Evolutionary conservation across 1,140 invertebrate genomes (phyloP), one percentile per base, ranked within the genome.

Genomic region (Eubasilissa regina): DNA sequence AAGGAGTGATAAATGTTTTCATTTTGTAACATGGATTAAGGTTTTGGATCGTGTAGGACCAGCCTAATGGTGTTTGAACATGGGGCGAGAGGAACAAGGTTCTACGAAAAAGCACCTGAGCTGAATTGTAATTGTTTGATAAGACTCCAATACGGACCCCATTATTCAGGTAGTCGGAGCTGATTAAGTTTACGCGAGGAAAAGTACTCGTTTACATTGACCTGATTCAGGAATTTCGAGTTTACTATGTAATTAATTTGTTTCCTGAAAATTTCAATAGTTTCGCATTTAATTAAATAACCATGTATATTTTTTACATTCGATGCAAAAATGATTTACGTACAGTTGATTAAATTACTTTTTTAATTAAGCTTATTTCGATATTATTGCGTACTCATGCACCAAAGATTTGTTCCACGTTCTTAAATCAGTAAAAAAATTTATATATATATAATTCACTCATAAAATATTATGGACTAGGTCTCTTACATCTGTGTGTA

Each of bases 81-180:
- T 25, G 60, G 13, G 9, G 55, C 25, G 25, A 35, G n/a, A 9
- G 53, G 15, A 56, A 62, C 58, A 35, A 8, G 60, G 35, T 21
- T 64, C 60, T 25, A 13, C 11, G 11, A 13, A 48, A 35, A 47
- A 35, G 56, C 35, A 45, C 75, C 56, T 35, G 75, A 51, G 19
- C 19, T 21, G 75, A 76, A 66, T 72, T 72, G n/a, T 76, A 76
- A 76, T 66, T 44, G 35, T 64, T 62, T 76, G 75, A 76, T 64
- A 60, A 60, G 56, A 76, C 64, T 44, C 56, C 75, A 64, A 76
- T 76, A 76, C 47, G 64, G 48, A 19, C 21, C 8, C 58, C 56
- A 64, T 76, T 76, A 48, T 64, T 62, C 60, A 76, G 64, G 64
- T 68, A 68, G 44, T 48, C 44, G 10, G 64, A 51, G 11, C n/a